Base-by-base conservation (phyloP, 53 echinoderm and acorn worm genomes). In the Stichopus horrens region DNA sequence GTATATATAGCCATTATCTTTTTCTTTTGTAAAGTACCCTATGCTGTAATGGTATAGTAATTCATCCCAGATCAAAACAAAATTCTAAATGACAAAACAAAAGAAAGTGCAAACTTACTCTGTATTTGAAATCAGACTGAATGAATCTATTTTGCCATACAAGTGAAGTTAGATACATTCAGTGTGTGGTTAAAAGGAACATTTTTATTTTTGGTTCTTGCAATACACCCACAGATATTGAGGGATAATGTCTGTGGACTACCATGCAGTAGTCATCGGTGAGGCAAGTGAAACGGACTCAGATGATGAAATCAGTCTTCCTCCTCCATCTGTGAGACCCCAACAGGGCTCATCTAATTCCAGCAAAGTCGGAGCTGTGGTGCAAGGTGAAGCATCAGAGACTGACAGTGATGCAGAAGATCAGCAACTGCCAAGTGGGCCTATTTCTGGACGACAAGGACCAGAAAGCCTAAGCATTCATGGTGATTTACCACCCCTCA, bases 351-450 rank as follows among this genome's bases (percentile, higher is more conserved):
- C 75, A 53, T 37, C 37, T 37, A 81, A 74, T 87, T 86, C 88
- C 54, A 84, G 86, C 53, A 89, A 92, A 52, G 78, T 56, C 18
- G 94, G 94, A 2, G 94, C 93, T 0, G 92, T 94, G 8, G 94
- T 95, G 0, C 93, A 91, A 73, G 97, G 97, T 13, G 97, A 95
- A 91, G 97, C 97, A 11, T 94, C 94, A 4, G 97, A 97, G 63
- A 97, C 97, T 23, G 95, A 97, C 16, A 92, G 90, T 65, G 95
- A 95, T 21, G 95, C 92, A 8, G 94, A 94, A n/a, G 86, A 86
- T 14, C 80, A 86, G 21, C 66, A 74, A 18, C 83, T 83, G 54
- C 57, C 66, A 71, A 37, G 37, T 37, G 37, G 37, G 37, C 37
- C 37, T 37, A 37, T 37, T 37, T 53, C 86, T 22, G 20, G 73